phyloP scores from a whole-genome alignment of 2,113 vertebrate species.

The Actinemys pallida region DNA sequence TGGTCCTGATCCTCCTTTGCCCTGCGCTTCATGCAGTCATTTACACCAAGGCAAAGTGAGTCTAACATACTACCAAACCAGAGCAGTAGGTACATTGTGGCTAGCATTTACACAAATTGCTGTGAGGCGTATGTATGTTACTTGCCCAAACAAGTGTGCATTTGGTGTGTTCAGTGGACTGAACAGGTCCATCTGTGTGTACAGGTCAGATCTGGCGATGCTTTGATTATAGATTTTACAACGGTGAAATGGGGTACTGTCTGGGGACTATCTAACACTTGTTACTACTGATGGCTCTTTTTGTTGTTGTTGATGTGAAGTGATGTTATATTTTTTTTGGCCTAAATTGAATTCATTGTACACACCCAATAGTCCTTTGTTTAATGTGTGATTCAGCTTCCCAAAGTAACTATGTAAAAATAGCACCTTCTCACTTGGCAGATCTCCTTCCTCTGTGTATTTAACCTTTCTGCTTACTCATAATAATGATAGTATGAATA shows the following conservation, averaged over 20 bases:
- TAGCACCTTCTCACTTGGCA: background rate
- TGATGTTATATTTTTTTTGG: background rate
- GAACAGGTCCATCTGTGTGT: background rate
- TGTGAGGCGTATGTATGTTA: background rate
- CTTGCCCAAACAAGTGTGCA: background rate
- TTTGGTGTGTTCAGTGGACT: background rate
- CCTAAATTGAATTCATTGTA: background rate
- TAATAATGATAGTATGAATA: background rate
- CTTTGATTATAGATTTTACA: background rate
- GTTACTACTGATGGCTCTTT: background rate
- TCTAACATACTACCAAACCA: accelerated
- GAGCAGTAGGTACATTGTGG: background rate
- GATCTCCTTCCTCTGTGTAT: background rate
- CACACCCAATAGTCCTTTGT: background rate
- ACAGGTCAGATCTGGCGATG: background rate
- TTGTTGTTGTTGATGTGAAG: background rate
- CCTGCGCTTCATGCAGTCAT: background rate
- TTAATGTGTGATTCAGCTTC: background rate
- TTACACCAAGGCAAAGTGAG: background rate
- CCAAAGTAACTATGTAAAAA: background rate
- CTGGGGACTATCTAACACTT: background rate
- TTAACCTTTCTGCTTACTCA: background rate
- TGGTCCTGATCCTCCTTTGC: background rate
- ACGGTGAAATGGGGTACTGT: background rate
- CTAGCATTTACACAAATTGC: background rate